phyloP scores from a whole-genome alignment of 2,888 invertebrate genomes.

The Phaonia tiefii region DNA sequence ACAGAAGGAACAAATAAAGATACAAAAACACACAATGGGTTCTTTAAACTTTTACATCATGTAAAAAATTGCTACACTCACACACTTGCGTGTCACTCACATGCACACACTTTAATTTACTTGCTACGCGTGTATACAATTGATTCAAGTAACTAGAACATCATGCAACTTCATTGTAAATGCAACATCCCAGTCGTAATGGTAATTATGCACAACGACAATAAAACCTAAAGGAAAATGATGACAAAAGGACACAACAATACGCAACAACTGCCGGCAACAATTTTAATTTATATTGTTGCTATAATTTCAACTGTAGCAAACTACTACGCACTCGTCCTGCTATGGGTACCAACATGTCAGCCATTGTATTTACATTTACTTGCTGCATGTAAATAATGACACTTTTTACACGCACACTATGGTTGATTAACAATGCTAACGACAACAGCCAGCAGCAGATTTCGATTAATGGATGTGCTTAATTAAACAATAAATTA shows the following conservation, averaged over 20 bases:
- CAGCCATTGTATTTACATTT: conserved; percentile 14
- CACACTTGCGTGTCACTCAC: not conserved
- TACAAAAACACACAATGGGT: conserved; percentile 6
- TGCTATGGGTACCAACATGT: conserved; percentile 16
- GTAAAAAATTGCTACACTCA: not conserved
- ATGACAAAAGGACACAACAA: conserved; percentile 8
- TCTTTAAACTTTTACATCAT: conserved; percentile 19
- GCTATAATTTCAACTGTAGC: conserved; percentile 30
- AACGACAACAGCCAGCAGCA: not conserved
- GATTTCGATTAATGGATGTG: conserved; percentile 19
- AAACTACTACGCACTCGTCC: conserved; percentile 34
- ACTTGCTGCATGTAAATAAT: conserved; percentile 23
- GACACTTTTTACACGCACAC: not conserved
- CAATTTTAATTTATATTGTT: conserved; percentile 40
- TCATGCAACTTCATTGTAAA: too few relatives aligned
- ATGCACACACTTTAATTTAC: not conserved
- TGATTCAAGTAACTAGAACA: too few relatives aligned
- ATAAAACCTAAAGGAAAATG: not conserved
- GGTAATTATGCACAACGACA: conserved; percentile 25
- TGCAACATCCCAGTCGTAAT: not conserved
- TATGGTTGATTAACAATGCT: not conserved
- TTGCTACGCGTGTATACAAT: too few relatives aligned
- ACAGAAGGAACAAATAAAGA: not conserved
- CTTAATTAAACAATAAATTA: conserved; percentile 35
- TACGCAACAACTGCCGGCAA: not conserved